Percentiles rank a stretch among this genome's conserved stretches.
Conservation (phyloP, 2,797 vertebrate species). For the Potorous gilbertii region DNA sequence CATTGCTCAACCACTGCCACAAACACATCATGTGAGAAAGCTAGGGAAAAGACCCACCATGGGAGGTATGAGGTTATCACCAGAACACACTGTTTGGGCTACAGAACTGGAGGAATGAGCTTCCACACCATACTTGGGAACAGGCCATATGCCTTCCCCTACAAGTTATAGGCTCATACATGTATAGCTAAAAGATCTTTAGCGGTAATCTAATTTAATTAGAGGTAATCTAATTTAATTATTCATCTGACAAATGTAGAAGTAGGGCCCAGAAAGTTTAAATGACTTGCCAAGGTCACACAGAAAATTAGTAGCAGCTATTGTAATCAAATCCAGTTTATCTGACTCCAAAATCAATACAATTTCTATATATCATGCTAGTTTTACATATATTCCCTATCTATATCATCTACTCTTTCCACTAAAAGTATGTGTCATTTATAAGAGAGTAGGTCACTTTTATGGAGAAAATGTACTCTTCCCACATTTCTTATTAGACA, state of each 20-base stretch:
- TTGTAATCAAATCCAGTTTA: neutral
- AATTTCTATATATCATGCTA: too few species aligned
- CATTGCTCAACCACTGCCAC: neutral
- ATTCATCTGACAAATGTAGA: neutral
- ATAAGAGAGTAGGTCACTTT: too few species aligned
- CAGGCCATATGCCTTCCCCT: neutral
- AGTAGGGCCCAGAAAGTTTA: neutral
- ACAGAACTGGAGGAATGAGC: neutral
- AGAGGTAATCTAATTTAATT: neutral
- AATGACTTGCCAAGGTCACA: neutral
- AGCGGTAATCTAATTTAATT: neutral
- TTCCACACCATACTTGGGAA: neutral
- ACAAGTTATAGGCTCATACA: neutral
- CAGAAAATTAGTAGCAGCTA: too few species aligned
- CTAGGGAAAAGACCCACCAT: neutral
- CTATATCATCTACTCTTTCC: too few species aligned
- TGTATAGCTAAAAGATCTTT: neutral
- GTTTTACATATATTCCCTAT: too few species aligned
- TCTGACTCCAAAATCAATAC: neutral
- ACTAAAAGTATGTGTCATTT: too few species aligned
- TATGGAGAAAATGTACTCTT: too few species aligned
- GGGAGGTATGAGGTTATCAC: too few species aligned
- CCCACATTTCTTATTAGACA: too few species aligned
- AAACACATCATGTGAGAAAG: neutral
- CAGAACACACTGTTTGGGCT: neutral